These are phyloP conservation scores for Nymphalis c-album DNA, from an alignment of 2,888 invertebrate genomes.

Conservation along the genomic window DNA sequence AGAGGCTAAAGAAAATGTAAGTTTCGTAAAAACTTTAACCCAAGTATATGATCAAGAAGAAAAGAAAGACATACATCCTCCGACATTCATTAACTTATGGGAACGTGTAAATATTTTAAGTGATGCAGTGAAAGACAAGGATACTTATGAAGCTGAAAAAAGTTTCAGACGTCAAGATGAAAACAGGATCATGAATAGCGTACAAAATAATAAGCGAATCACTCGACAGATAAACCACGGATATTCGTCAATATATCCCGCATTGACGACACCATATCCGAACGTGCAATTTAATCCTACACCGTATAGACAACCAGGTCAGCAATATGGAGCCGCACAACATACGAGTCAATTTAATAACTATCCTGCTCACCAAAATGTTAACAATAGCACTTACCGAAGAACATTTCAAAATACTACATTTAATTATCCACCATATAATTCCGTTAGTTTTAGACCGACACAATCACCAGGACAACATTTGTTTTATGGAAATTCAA, in stretches of 20 bases:
- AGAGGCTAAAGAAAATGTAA: slow-evolving; percentile 16
- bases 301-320: slow-evolving; percentile 5
- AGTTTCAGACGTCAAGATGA: not conserved
- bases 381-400: not conserved
- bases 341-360: not conserved
- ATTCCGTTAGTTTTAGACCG: slow-evolving; percentile 12
- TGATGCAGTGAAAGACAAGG: not conserved
- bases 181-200: not conserved
- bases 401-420: not conserved
- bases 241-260: slow-evolving; percentile 49
- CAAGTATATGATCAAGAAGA: slow-evolving; percentile 15
- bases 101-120: not conserved
- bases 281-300: slow-evolving; percentile 9
- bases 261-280: slow-evolving; percentile 42
- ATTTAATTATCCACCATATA: slow-evolving; percentile 4
- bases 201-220: slow-evolving; percentile 37
- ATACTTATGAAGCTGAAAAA: not conserved
- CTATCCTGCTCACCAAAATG: not conserved
- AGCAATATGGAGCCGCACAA: not conserved
- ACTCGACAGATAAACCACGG: slow-evolving; percentile 48
- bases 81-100: not conserved
- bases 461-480: not conserved
- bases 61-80: slow-evolving; percentile 22
- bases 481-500: not conserved
- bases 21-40: slow-evolving; percentile 2